Evolutionary conservation across 2,797 vertebrate species (phyloP), one percentile per base, ranked within the genome.

Genomic region (Numenius phaeopus): DNA sequence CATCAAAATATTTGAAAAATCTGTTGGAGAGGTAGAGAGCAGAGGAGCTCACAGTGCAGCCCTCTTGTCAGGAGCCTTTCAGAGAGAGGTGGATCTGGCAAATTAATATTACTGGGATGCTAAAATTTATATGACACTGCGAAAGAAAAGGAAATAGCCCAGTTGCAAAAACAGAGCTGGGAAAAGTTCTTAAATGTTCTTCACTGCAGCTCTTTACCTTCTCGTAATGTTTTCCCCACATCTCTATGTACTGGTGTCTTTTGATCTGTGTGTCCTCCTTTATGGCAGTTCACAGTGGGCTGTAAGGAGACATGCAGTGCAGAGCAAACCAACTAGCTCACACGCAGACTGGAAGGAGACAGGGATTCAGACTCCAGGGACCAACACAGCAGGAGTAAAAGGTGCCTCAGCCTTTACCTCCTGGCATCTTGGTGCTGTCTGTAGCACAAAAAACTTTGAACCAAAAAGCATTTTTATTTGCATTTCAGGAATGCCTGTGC

Each of bases 1-100:
- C 40, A 81, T 71, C 34, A 96, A 94, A 96, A 91, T 67, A 92
- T 47, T 84, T 65, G 66, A 69, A 90, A 93, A 81, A 65, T 40
- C 55, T 72, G 32, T 32, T 30, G 46, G n/a, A n/a, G 70, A 92
- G 19, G 32, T 20, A 78, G 66, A 84, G 58, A 65, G 66, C 23
- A 18, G 46, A 82, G 26, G 65, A 87, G 15, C 37, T 85, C 2
- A 0, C 57, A 80, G 46, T 17, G 52, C 20, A 54, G 61, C 13
- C n/a, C 61, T 83, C 50, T 77, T 80, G 40, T 88, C 76, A 71
- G 30, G n/a, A 82, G 26, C n/a, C 82, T 72, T 65, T 85, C 42
- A 50, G 70, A 81, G 67, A 20, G 49, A 52, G 32, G 15, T 7
- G 34, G n/a, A 83, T 75, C 64, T 64, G 32, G 40, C 27, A 93